These are phyloP conservation scores for Drosophila funebris DNA, from an alignment of 1,140 invertebrate genomes.

Conservation along the genomic window DNA sequence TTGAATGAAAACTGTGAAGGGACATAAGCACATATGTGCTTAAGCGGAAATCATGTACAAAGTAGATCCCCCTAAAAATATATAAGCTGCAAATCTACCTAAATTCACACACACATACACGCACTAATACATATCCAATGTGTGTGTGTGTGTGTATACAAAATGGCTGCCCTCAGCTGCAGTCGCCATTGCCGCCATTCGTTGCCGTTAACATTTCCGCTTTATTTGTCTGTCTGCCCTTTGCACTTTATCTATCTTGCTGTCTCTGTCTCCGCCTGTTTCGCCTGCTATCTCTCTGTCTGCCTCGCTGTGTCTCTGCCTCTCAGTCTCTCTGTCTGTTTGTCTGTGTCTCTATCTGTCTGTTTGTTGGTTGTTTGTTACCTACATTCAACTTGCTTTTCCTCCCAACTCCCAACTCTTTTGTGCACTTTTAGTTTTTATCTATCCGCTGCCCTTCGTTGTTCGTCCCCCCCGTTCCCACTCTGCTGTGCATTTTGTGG, in stretches of 20 bases:
- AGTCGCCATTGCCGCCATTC: constrained; percentile 65
- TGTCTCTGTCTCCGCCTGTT: background rate
- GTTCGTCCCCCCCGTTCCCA: too few relatives aligned
- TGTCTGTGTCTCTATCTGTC: constrained; percentile 9
- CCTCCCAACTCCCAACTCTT: background rate
- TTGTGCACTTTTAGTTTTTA: constrained; percentile 49
- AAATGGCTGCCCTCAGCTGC: constrained; percentile 40
- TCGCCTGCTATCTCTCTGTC: background rate
- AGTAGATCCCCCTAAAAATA: constrained; percentile 47
- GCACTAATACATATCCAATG: background rate
- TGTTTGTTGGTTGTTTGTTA: constrained; percentile 43
- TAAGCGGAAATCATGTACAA: constrained; percentile 73
- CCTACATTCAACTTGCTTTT: constrained; percentile 30
- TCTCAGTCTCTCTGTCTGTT: background rate
- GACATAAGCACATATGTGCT: constrained; percentile 47
- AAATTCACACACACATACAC: constrained; percentile 8
- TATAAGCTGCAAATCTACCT: constrained; percentile 32
- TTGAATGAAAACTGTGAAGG: constrained; percentile 35
- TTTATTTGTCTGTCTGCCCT: constrained; percentile 77
- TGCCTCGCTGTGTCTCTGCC: constrained; percentile 6
- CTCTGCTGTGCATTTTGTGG: background rate
- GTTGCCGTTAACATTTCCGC: constrained; percentile 80
- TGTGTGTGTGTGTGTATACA: constrained; percentile 3
- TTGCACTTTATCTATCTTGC: constrained; percentile 51
- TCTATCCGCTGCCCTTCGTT: constrained; percentile 30